Evolutionary conservation across 2,113 vertebrate genomes (phyloP).

Genomic region (Gorsachius goisagi): DNA sequence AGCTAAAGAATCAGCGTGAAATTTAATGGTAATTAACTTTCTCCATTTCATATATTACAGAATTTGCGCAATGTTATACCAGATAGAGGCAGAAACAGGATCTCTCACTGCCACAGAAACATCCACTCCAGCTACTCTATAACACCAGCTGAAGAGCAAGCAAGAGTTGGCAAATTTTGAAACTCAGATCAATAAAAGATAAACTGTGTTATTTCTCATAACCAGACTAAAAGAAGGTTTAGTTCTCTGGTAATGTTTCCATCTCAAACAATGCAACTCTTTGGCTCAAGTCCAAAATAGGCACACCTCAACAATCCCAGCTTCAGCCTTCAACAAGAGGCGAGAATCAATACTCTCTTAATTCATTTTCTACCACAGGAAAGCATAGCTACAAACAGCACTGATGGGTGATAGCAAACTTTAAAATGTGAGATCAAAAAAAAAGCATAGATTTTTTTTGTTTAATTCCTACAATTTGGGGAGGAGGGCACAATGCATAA

Average conservation of each 20-base stretch:
- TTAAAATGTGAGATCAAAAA: not conserved
- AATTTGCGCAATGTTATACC: not conserved
- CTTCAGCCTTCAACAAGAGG: not conserved
- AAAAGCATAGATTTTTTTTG: not conserved
- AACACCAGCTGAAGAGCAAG: not conserved
- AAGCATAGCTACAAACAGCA: not conserved
- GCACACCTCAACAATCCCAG: not conserved
- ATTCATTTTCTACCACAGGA: not conserved
- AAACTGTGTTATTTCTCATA: not conserved
- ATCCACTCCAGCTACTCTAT: not conserved
- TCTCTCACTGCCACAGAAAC: not conserved
- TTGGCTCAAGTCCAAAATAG: not conserved
- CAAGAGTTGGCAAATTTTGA: not conserved
- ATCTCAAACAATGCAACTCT: not conserved
- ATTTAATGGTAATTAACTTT: not conserved
- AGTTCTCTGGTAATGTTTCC: not conserved
- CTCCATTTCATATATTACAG: fast-evolving
- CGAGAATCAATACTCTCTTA: not conserved
- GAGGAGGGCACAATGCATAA: not conserved
- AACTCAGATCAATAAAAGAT: not conserved
- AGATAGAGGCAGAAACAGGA: not conserved
- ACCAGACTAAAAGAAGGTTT: not conserved
- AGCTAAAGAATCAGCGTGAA: not conserved
- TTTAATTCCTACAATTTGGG: not conserved
- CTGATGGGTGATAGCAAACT: not conserved